Evolutionary conservation across 2,888 invertebrate species (phyloP), one percentile per base, ranked within the genome.

Genomic region (Antheraea assamensis): DNA sequence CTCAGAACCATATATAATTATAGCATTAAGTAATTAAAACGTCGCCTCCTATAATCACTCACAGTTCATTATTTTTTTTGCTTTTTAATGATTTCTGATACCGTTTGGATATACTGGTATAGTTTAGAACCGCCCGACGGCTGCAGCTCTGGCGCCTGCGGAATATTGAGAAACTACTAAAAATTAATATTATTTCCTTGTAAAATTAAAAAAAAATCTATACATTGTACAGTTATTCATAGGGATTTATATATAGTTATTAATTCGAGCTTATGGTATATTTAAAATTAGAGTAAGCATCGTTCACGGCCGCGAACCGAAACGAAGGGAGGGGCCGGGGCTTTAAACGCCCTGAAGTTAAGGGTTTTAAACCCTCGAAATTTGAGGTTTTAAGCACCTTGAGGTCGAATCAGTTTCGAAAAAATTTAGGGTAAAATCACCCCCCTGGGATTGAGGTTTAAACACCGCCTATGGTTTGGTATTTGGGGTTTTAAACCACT

Each of bases 191-290:
- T 61, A 61, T 61, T 61, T 61, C 3, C 61, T 13, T 61, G 61
- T 27, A 27, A 58, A 58, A 17, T 61, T 61, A 27, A 27, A 55
- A n/a, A n/a, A 58, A 58, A n/a, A 58, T 10, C 58, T 58, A 58
- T 58, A 58, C 58, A n/a, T 27, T 61, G 61, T 61, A 61, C 61
- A 61, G 58, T 61, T 27, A 61, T 27, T 61, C 15, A 27, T 61
- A 61, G 27, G 27, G 24, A 61, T 27, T 58, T 58, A 58, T 24
- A 24, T 17, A 27, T 61, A 61, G 61, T 61, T 27, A 17, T 61
- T 61, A 17, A 61, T 61, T 61, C 61, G 61, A 61, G 61, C 61
- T 61, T 61, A 61, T 27, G 27, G 17, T 61, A 27, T 17, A 61
- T 61, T 61, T 61, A 17, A 61, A 61, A 61, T 27, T 24, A 61